phyloP scores from a whole-genome alignment of 2,797 vertebrate species.

The Galago senegalensis region DNA sequence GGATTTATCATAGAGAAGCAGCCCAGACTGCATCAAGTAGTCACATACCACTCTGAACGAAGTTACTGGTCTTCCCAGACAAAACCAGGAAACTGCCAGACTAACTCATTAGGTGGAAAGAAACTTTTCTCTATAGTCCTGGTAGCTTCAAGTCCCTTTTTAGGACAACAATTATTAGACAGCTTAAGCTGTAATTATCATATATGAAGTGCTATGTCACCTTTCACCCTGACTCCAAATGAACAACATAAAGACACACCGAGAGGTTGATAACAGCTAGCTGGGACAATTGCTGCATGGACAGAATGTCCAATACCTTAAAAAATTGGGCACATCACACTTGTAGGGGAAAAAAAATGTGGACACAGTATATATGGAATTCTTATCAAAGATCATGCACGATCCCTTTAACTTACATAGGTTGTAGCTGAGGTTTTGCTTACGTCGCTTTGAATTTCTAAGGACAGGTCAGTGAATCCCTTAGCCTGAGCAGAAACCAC shows the following conservation, averaged over 20 bases:
- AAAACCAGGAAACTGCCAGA: constrained; percentile 80
- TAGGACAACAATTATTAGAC: constrained; percentile 58
- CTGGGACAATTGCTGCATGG: constrained; percentile 24
- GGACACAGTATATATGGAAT: not conserved
- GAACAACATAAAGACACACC: constrained; percentile 33
- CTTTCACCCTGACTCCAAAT: constrained; percentile 50
- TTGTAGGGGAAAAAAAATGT: too few relatives aligned
- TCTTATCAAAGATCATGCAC: constrained; percentile 36
- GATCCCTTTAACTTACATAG: not conserved
- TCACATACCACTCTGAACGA: constrained; percentile 60
- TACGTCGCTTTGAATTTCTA: constrained; percentile 5
- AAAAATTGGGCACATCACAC: not conserved
- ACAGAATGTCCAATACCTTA: not conserved
- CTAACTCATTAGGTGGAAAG: constrained; percentile 60
- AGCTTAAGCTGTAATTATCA: constrained; percentile 57
- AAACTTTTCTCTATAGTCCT: constrained; percentile 52
- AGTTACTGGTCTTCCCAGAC: not conserved
- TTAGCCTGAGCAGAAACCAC: constrained; percentile 33
- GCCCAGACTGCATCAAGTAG: constrained; percentile 78
- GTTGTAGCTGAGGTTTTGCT: constrained; percentile 55
- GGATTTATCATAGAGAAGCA: constrained; percentile 83
- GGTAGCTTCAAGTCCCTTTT: constrained; percentile 71
- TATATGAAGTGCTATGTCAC: constrained; percentile 73
- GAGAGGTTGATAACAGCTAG: not conserved
- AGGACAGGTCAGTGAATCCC: not conserved